Conservation (phyloP, 2,113 vertebrate species). For the Coregonus clupeaformis region DNA sequence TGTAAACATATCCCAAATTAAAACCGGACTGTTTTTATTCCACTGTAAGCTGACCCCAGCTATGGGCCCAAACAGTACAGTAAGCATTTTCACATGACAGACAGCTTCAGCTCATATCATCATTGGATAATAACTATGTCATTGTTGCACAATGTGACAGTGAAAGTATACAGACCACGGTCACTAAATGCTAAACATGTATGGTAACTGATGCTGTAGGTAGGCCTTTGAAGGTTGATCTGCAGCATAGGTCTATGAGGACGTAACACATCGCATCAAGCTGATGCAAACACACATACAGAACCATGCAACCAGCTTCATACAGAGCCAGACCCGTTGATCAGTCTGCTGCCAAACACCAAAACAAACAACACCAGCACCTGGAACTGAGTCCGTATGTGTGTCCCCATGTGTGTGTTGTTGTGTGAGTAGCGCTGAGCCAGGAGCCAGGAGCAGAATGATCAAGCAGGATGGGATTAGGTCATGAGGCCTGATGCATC, state of each 20-base stretch:
- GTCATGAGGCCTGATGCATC: conserved; percentile 45
- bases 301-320: not conserved
- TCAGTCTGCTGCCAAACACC: conserved; percentile 47
- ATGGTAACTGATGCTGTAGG: too few relatives aligned
- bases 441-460: conserved; percentile 50
- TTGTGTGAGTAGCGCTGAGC: too few relatives aligned
- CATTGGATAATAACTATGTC: too few relatives aligned
- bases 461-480: conserved; percentile 69
- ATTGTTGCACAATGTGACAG: too few relatives aligned
- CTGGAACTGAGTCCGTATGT: conserved; percentile 43
- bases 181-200: too few relatives aligned
- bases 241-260: conserved; percentile 52
- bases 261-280: conserved; percentile 55
- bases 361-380: conserved; percentile 67
- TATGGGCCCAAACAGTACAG: too few relatives aligned
- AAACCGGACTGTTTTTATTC: too few relatives aligned
- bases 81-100: too few relatives aligned
- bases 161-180: too few relatives aligned
- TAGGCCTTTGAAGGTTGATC: conserved; percentile 26
- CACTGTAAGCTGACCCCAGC: too few relatives aligned
- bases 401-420: conserved; percentile 24
- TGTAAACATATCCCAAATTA: too few relatives aligned
- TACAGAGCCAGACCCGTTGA: not conserved
- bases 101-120: too few relatives aligned
- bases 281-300: conserved; percentile 63